phyloP scores from a whole-genome alignment of 2,113 vertebrate genomes.

The Limnothrissa miodon region DNA sequence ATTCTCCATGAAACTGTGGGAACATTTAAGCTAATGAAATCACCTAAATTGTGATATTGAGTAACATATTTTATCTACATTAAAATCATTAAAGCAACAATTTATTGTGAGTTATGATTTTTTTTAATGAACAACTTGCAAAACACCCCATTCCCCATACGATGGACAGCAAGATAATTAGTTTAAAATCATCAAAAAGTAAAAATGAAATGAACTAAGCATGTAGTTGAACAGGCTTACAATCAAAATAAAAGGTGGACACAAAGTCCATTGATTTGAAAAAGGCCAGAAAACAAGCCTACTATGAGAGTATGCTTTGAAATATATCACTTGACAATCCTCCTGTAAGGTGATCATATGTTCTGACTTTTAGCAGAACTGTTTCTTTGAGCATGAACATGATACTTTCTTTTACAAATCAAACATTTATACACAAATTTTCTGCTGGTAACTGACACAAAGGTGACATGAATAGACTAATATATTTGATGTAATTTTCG shows the following conservation, averaged over 20 bases:
- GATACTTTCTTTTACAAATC: background rate
- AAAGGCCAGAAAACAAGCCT: background rate
- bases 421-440: background rate
- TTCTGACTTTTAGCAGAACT: background rate
- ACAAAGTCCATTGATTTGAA: background rate
- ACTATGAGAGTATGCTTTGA: background rate
- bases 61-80: background rate
- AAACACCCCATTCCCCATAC: constrained; percentile 10
- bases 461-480: background rate
- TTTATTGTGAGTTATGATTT: background rate
- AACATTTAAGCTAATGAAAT: background rate
- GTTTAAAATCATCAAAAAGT: background rate
- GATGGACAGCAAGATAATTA: background rate
- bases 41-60: background rate
- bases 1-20: background rate
- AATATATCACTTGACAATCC: background rate
- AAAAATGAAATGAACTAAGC: background rate
- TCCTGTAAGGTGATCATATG: background rate
- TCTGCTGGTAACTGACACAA: background rate
- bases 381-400: background rate
- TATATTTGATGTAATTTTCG: background rate
- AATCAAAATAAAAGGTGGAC: constrained; percentile 2
- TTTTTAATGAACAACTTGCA: constrained; percentile 20
- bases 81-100: background rate
- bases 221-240: background rate